These are phyloP conservation scores for Brienomyrus brachyistius DNA, from an alignment of 2,113 vertebrate species.

Conservation along the genomic window DNA sequence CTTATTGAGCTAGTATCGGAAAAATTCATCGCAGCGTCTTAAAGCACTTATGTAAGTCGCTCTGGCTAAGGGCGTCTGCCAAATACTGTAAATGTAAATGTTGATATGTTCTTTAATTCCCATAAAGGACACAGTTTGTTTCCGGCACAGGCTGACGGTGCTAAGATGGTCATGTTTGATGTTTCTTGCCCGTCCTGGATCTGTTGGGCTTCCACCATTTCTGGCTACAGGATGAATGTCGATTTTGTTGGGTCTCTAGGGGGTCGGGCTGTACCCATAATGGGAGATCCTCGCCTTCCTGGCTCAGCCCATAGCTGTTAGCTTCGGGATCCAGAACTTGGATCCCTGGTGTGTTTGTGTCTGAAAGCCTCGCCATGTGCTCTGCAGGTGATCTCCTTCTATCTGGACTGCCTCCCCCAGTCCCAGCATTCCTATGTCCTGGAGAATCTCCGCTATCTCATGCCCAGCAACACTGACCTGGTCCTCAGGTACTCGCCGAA, in stretches of 20 bases:
- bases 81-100: background rate
- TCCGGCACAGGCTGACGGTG: background rate
- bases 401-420: conserved; percentile 80
- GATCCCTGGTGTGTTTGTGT: background rate
- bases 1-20: too few species aligned
- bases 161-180: background rate
- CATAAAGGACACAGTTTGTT: background rate
- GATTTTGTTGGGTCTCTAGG: background rate
- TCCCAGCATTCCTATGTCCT: conserved; percentile 79
- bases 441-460: conserved; percentile 79
- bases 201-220: background rate
- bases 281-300: background rate
- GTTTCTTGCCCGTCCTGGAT: background rate
- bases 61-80: too few species aligned
- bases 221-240: background rate
- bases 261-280: background rate
- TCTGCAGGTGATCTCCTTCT: conserved; percentile 82
- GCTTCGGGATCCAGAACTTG: background rate
- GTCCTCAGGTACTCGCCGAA: conserved; percentile 71
- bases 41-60: too few species aligned
- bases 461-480: conserved; percentile 86
- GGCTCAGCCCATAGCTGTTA: background rate
- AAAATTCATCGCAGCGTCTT: too few species aligned
- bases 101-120: background rate
- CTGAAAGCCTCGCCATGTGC: conserved; percentile 25